Percentiles rank a stretch among this genome's conserved stretches.
Conservation (phyloP, 2,113 vertebrate species). For the Lamprotornis superbus region DNA sequence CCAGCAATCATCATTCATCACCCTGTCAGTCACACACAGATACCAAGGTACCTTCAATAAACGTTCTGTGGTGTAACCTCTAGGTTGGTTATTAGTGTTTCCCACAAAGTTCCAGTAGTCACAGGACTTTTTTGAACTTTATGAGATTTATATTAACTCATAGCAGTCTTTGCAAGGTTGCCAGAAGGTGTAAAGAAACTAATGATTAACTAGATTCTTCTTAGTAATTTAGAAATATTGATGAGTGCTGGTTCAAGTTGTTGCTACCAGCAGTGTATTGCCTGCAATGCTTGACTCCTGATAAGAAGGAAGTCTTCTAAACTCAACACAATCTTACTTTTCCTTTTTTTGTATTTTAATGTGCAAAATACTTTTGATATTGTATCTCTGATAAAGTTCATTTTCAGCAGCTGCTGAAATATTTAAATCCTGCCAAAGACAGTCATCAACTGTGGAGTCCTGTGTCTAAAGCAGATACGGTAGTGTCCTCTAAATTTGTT, state of each 20-base stretch:
- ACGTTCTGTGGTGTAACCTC: not conserved
- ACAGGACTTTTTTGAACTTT: constrained; percentile 7
- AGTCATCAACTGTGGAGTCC: not conserved
- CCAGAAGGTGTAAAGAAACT: constrained; percentile 28
- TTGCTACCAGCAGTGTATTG: not conserved
- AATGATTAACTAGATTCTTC: constrained; percentile 52
- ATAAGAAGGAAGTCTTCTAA: not conserved
- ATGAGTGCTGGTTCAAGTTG: not conserved
- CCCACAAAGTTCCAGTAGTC: constrained; percentile 24
- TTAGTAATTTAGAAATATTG: constrained; percentile 33
- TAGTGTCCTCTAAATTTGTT: not conserved
- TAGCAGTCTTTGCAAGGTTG: constrained; percentile 26
- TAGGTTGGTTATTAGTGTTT: constrained; percentile 12
- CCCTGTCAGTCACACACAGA: not conserved
- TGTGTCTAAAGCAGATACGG: not conserved
- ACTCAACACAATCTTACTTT: not conserved
- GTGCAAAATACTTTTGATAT: not conserved
- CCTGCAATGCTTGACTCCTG: not conserved
- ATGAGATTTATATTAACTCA: constrained; percentile 59
- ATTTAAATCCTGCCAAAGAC: not conserved
- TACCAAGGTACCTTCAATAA: constrained; percentile 16
- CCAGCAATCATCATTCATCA: constrained; percentile 46
- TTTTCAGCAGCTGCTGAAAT: not conserved
- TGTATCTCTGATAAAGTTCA: not conserved
- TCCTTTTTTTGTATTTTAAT: not conserved